phyloP scores from a whole-genome alignment of 2,888 invertebrate species.

The Chalcosyrphus nemorum region DNA sequence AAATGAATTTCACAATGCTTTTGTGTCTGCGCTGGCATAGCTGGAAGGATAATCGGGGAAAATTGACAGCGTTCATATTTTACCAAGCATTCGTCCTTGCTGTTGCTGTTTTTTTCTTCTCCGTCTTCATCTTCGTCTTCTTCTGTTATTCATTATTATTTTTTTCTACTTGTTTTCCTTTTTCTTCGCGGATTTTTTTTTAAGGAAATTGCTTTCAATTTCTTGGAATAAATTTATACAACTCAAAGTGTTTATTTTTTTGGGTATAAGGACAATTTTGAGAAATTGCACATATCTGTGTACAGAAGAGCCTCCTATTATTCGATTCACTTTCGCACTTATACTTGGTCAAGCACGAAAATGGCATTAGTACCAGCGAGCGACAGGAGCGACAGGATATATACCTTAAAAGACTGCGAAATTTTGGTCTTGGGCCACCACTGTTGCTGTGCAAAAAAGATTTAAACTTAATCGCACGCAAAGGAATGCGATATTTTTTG shows the following conservation, averaged over 20 bases:
- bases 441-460: slow-evolving; percentile 31
- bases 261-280: background rate
- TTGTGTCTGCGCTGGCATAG: slow-evolving; percentile 18
- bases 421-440: background rate
- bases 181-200: background rate
- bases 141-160: slow-evolving; percentile 2
- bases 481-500: slow-evolving; percentile 37
- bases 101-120: background rate
- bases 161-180: background rate
- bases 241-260: slow-evolving; percentile 11
- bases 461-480: slow-evolving; percentile 52
- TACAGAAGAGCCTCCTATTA: background rate
- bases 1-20: slow-evolving; percentile 34
- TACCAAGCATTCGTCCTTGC: slow-evolving; percentile 13
- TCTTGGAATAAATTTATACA: slow-evolving; percentile 13
- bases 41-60: background rate
- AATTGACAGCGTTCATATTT: slow-evolving; percentile 44
- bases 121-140: too few relatives aligned
- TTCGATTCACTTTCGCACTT: slow-evolving; percentile 39
- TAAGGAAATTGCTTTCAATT: slow-evolving; percentile 25
- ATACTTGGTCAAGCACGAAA: slow-evolving; percentile 61
- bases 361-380: slow-evolving; percentile 35
- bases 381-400: background rate
- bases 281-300: slow-evolving; percentile 4
- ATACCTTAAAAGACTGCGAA: background rate